Evolutionary conservation across 1,140 invertebrate species (phyloP).

Genomic region (Tetragnatha versicolor): DNA sequence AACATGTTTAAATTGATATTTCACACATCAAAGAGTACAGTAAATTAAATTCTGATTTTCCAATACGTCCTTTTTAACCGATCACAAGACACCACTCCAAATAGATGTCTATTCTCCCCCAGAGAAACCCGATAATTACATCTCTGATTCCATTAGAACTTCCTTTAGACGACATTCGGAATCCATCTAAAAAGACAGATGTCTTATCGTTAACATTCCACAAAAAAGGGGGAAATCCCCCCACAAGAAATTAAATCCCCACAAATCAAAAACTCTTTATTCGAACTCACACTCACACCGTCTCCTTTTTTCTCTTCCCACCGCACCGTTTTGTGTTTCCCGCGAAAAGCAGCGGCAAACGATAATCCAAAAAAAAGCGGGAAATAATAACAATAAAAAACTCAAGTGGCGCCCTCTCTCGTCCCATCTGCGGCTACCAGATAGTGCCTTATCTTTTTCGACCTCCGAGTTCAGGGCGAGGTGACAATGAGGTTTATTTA

Average conservation of each 20-base stretch:
- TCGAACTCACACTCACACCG: neutral
- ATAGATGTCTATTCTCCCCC: no score
- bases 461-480: conserved; percentile 27
- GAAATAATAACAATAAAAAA: no score
- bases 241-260: conserved; percentile 25
- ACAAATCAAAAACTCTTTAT: conserved; percentile 33
- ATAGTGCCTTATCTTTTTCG: conserved; percentile 50
- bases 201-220: no score
- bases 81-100: no score
- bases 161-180: neutral
- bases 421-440: conserved; percentile 45
- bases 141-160: neutral
- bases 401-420: conserved; percentile 35
- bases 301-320: neutral
- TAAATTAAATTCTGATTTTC: no score
- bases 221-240: no score
- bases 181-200: no score
- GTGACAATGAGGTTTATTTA: conserved; percentile 53
- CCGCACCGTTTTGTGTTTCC: neutral
- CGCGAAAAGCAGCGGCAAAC: neutral
- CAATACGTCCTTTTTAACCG: no score
- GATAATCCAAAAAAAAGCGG: neutral
- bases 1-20: no score
- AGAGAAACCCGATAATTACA: neutral
- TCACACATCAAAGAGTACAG: no score